A percentile compares a stretch with the other conserved stretches of the same genome.
phyloP scores from a whole-genome alignment of 2,888 invertebrate genomes.

The Platerodrilus igneus region DNA sequence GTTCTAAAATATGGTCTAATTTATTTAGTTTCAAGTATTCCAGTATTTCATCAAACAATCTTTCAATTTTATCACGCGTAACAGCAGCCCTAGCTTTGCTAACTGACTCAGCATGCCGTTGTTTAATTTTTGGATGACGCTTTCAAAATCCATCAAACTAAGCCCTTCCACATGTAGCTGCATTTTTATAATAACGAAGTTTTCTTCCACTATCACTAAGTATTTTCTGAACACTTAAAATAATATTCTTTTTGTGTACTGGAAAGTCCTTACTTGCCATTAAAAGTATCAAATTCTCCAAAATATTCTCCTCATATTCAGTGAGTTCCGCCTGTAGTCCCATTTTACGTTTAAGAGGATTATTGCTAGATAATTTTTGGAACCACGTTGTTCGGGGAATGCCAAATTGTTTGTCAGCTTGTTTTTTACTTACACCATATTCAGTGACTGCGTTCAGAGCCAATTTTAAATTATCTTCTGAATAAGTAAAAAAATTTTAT shows the following conservation, averaged over 20 bases:
- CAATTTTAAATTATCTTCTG: too few relatives aligned
- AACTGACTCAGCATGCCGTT: conserved; percentile 17
- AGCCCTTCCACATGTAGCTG: conserved; percentile 6
- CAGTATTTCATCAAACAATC: conserved; percentile 10
- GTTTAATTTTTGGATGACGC: conserved; percentile 9
- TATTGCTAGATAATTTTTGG: conserved; percentile 6
- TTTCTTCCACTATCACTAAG: conserved; percentile 8
- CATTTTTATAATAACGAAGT: conserved; percentile 12
- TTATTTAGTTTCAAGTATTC: conserved; percentile 8
- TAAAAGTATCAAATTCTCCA: too few relatives aligned
- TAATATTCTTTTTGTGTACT: too few relatives aligned
- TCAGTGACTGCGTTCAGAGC: conserved; percentile 7
- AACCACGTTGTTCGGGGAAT: conserved; percentile 4
- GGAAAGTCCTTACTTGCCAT: too few relatives aligned
- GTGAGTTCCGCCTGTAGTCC: conserved; percentile 6
- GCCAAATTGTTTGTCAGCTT: conserved; percentile 3
- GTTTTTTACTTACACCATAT: conserved; percentile 6
- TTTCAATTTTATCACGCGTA: conserved; percentile 14
- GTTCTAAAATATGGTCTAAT: background rate
- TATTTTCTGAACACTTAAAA: too few relatives aligned
- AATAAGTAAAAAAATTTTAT: too few relatives aligned
- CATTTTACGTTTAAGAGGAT: conserved; percentile 4
- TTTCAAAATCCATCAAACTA: conserved; percentile 9
- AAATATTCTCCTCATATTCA: conserved; percentile 8
- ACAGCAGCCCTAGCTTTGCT: conserved; percentile 22